A percentile compares a stretch with the other conserved stretches of the same genome.
These are phyloP conservation scores for Proales similis DNA, from an alignment of 1,140 invertebrate genomes.

Conservation along the genomic window DNA sequence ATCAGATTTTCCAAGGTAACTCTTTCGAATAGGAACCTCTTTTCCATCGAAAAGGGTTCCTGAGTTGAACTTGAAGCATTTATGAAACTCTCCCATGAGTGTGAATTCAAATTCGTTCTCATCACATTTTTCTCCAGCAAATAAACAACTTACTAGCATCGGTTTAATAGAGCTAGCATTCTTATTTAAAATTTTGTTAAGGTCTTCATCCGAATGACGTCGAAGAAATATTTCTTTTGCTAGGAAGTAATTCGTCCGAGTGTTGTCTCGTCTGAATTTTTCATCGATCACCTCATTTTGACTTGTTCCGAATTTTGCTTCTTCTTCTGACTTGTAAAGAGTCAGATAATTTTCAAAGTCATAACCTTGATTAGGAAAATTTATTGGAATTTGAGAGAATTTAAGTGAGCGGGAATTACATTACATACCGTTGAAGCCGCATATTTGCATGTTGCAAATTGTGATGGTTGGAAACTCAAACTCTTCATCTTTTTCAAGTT, in stretches of 20 bases:
- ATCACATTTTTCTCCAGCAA: not conserved
- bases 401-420: no score
- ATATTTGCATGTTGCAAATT: slow-evolving; percentile 13
- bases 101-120: slow-evolving; percentile 7
- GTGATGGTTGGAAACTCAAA: slow-evolving; percentile 26
- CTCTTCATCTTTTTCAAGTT: not conserved
- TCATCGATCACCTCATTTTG: not conserved
- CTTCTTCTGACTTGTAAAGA: slow-evolving; percentile 11
- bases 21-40: not conserved
- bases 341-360: slow-evolving; percentile 12
- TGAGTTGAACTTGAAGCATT: slow-evolving; percentile 15
- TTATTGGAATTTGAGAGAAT: no score
- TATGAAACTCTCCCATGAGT: slow-evolving; percentile 10
- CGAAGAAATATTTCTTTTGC: slow-evolving; percentile 24
- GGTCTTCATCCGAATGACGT: not conserved
- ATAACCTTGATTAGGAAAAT: no score
- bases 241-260: slow-evolving; percentile 8
- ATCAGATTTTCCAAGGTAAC: not conserved
- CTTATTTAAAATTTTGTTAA: not conserved
- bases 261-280: not conserved
- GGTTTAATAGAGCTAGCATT: not conserved
- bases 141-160: not conserved
- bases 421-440: slow-evolving; percentile 12
- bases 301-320: not conserved
- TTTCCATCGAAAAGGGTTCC: not conserved